Evolutionary conservation across 2,113 vertebrate genomes (phyloP), one percentile per base, ranked within the genome.

Genomic region (Girardinichthys multiradiatus): DNA sequence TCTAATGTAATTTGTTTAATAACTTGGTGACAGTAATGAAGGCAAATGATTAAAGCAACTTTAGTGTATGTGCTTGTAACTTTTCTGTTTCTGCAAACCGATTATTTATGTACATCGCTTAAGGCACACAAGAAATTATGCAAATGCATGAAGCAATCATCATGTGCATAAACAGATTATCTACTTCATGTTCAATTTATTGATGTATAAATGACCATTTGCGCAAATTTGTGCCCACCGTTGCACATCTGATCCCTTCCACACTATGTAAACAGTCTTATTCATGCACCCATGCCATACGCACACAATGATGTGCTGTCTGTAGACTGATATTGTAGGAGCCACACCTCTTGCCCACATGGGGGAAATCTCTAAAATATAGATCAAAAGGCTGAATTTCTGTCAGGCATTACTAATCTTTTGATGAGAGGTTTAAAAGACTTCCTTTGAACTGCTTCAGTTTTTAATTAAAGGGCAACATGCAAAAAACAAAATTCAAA

Each of bases 401-500:
- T 88, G 78, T 86, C 62, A 82, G 80, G 58, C 76, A 87, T 87
- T 86, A 86, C 80, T 87, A 80, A 91, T 83, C 80, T 85, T 87
- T 89, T 91, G 84, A 91, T 88, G 82, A 80, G 72, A 77, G 72
- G 61, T 77, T 83, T 84, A 68, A 73, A 82, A 74, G 37, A 65
- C 45, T 33, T 57, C 45, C 73, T 88, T 89, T 90, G 89, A 92
- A 89, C 79, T 69, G 54, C 58, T 72, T 69, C 0, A 0, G 27
- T 87, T 87, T 79, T 58, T 89, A 90, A 92, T 93, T 88, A 90
- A 80, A 88, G 69, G 74, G 74, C 78, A 89, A 81, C 74, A 83
- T 35, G 61, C 57, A 31, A 73, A 82, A 80, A 62, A 75, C 57
- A 64, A 81, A 70, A 87, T 80, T 60, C 66, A 81, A 79, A 85